Evolutionary conservation across 2,888 invertebrate species (phyloP).

Genomic region (Anoplius nigerrimus): DNA sequence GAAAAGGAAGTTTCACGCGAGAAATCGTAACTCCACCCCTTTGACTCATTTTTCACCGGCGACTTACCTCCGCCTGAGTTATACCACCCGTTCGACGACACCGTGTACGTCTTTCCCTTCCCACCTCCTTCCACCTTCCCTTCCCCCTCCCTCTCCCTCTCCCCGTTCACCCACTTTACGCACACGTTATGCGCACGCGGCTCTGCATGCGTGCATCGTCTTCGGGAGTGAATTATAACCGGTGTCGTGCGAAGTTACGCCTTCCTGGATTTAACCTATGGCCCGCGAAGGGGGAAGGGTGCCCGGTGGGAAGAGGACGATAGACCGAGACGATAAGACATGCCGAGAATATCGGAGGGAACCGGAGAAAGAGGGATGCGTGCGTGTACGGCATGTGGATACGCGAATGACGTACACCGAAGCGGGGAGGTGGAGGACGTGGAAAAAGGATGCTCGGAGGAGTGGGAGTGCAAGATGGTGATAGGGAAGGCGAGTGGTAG

Average conservation of each 20-base stretch:
- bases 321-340: background rate
- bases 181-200: background rate
- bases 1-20: too few species aligned
- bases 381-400: background rate
- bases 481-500: constrained; percentile 24
- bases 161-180: constrained; percentile 4
- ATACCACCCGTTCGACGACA: background rate
- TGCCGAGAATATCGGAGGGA: too few species aligned
- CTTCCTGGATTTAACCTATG: constrained; percentile 63
- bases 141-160: constrained; percentile 9
- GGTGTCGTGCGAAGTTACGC: constrained; percentile 62
- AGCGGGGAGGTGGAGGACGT: background rate
- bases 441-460: constrained; percentile 6
- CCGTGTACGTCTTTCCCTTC: too few species aligned
- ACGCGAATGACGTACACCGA: background rate
- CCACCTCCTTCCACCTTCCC: background rate
- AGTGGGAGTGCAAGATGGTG: constrained; percentile 29
- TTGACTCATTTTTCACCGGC: background rate
- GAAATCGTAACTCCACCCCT: too few species aligned
- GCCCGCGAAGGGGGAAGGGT: constrained; percentile 36
- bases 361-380: too few species aligned
- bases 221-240: constrained; percentile 55
- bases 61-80: background rate
- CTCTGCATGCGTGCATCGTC: constrained; percentile 27
- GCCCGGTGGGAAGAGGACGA: constrained; percentile 26